Evolutionary conservation across 2,888 invertebrate species (phyloP).

Genomic region (Drosophila algonquin): DNA sequence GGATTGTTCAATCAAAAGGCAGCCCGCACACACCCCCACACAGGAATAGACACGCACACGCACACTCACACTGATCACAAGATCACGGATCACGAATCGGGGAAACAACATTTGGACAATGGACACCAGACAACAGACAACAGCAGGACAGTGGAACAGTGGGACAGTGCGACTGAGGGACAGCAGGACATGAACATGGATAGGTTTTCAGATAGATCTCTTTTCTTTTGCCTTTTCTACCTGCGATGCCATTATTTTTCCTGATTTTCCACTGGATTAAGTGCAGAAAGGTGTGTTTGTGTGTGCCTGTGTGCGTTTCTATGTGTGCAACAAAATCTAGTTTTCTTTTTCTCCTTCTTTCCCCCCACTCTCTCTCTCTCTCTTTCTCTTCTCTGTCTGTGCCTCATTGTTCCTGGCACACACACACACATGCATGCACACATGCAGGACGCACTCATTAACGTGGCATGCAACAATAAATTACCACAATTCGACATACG

Average conservation of each 20-base stretch:
- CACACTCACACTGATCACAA: not conserved
- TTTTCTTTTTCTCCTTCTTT: constrained; percentile 29
- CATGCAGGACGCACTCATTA: constrained; percentile 62
- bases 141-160: not conserved
- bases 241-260: constrained; percentile 64
- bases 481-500: constrained; percentile 71
- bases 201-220: constrained; percentile 18
- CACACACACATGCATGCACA: constrained; percentile 16
- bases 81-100: constrained; percentile 27
- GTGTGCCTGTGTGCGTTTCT: not conserved
- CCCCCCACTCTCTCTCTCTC: constrained; percentile 13
- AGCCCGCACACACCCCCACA: constrained; percentile 32
- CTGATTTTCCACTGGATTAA: constrained; percentile 76
- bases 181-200: constrained; percentile 31
- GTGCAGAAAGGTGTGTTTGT: constrained; percentile 53
- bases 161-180: not conserved
- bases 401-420: constrained; percentile 25
- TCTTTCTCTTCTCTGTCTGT: constrained; percentile 4
- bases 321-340: constrained; percentile 54
- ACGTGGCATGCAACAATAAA: constrained; percentile 77
- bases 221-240: constrained; percentile 41
- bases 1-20: constrained; percentile 50
- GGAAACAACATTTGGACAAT: constrained; percentile 19
- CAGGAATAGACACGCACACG: constrained; percentile 11
- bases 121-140: not conserved